These are phyloP conservation scores for Caerostris extrusa DNA, from an alignment of 1,140 invertebrate genomes.

Conservation along the genomic window DNA sequence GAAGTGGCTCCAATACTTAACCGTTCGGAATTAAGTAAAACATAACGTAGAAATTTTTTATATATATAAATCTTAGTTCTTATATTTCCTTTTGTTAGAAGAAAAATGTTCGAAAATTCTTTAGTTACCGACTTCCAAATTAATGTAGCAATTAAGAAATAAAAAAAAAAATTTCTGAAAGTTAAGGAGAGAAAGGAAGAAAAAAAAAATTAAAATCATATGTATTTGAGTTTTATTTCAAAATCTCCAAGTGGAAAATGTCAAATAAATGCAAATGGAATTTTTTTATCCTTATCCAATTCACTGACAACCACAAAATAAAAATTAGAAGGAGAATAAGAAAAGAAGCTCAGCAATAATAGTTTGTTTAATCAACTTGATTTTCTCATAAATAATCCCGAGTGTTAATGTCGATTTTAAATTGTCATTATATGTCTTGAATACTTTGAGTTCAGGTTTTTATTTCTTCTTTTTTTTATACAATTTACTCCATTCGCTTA, in stretches of 20 bases:
- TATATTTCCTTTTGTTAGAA: neutral
- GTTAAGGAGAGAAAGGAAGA: neutral
- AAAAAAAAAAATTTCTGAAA: neutral
- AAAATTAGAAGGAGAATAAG: no score
- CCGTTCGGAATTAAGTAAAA: neutral
- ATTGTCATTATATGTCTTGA: neutral
- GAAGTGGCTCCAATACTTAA: neutral
- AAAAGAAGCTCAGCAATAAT: neutral
- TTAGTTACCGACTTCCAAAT: neutral
- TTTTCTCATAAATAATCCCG: neutral
- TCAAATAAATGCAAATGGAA: slow-evolving; percentile 1
- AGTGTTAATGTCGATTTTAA: slow-evolving; percentile 1
- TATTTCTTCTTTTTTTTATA: neutral
- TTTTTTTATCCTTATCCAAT: neutral
- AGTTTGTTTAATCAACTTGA: slow-evolving; percentile 31
- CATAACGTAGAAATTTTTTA: neutral
- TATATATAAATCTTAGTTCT: neutral
- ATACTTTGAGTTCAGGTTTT: neutral
- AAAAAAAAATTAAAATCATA: neutral
- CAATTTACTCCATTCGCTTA: neutral
- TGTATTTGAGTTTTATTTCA: slow-evolving; percentile 15
- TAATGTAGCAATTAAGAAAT: neutral
- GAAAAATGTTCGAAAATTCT: neutral
- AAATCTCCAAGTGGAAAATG: neutral
- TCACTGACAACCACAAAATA: neutral